Evolutionary conservation across 1,140 invertebrate genomes (phyloP), one percentile per base, ranked within the genome.

Genomic region (Hydropsyche tenuis): DNA sequence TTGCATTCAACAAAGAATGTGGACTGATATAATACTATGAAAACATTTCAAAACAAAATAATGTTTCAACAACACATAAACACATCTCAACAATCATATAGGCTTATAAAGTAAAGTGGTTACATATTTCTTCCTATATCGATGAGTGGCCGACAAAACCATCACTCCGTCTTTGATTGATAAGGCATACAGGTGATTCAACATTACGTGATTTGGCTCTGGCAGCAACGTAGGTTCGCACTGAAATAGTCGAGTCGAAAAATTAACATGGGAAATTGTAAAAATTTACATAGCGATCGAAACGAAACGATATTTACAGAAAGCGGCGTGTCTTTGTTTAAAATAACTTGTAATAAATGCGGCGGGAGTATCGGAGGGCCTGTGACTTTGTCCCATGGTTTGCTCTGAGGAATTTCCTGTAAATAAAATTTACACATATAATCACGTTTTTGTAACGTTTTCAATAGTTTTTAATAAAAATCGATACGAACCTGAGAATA

Each of bases 161-260:
- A 99, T 99, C 0, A 99, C 97, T 48, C 97, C 97, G 85, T 99
- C 97, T 87, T 99, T 99, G 79, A 99, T 99, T 45, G 96, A 98
- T 71, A 99, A 86, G 16, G 98, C 98, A 86, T 99, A 99, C n/a
- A 99, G 85, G 86, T 99, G 98, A 85, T 99, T 99, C 76, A 99
- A 87, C 97, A 99, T 99, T 0, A 99, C 97, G 84, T 99, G 97
- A 84, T 99, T 99, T 77, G 98, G 96, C 86, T 99, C 96, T n/a
- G 98, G 98, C 78, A 99, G 85, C 76, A 99, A 87, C 60, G 96
- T 98, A 60, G 98, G 98, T 85, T 99, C 98, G 86, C 96, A 98
- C 94, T 97, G 84, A 75, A 88, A 87, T 77, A 60, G 4, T 37
- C 3, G 9, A 9, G 30, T 4, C 3, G 30, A 37, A 37, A 37